Base-by-base conservation (phyloP, 2,797 vertebrate species). In the Geotrypetes seraphini region DNA sequence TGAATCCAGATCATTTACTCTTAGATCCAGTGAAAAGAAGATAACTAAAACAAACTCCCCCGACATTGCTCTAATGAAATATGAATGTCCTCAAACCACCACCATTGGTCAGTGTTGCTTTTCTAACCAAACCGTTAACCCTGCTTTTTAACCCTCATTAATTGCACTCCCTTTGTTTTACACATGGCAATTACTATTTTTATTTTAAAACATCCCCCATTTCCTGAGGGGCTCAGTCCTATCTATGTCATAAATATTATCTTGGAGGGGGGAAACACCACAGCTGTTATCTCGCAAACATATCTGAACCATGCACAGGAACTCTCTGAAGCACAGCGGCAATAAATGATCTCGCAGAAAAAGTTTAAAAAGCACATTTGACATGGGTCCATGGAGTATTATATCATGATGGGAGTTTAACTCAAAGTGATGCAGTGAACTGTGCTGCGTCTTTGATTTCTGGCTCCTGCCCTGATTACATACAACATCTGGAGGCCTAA, bases 401-500 rank as follows among this genome's bases (percentile, higher is more conserved):
- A 25, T 33, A 33, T 26, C 31, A 38, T 12, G 33, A 31, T 55
- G 43, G 20, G 29, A 45, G 37, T 32, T n/a, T n/a, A n/a, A n/a
- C n/a, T n/a, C n/a, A n/a, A n/a, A n/a, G 37, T 41, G 19, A 17
- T 26, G 25, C 34, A 36, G 33, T 1, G 17, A 47, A 30, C 48
- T 41, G 19, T 7, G 4, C 25, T 18, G 17, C 36, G 27, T 17
- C 40, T 26, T 46, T 12, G 15, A 36, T 60, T 50, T n/a, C 64
- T 30, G 30, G 22, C 15, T 36, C 24, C 32, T 53, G 35, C 35
- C 48, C 39, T 43, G 45, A 54, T 64, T 66, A 35, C 31, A 22
- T 2, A 22, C 34, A 43, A 48, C 55, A 54, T 53, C 46, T 58
- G 56, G n/a, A n/a, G n/a, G n/a, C n/a, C n/a, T n/a, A n/a, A n/a